Base-by-base conservation (phyloP, 2,113 vertebrate species). In the Rousettus leschenaultii region DNA sequence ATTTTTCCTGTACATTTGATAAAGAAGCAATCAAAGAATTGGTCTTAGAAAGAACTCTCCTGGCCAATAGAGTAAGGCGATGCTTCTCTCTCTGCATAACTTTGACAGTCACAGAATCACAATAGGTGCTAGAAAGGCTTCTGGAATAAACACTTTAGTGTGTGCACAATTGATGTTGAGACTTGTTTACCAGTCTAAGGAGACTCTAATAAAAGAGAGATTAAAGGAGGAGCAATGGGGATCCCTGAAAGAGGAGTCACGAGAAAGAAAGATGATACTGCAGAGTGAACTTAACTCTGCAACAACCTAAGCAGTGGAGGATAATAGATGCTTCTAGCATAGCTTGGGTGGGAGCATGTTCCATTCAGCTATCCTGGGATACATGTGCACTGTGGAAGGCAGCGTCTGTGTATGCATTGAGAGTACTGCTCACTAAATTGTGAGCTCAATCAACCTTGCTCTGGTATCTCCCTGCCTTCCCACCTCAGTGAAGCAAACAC, bases 301-400 rank as follows among this genome's bases (percentile, higher is more conserved):
- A 66, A 63, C 53, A 92, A 6, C 26, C 16, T 40, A 51, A 53
- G 12, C 6, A 24, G 57, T 40, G 4, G 57, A 19, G 9, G 48
- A 26, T n/a, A 21, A 43, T 1, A 28, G 30, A 82, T 35, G 35
- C 38, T 84, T 38, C 38, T 7, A 51, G 30, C 10, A 24, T 19
- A 22, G n/a, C 13, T 16, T 70, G 21, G 9, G 11, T 3, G 26
- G 61, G 45, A 21, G 13, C 33, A 24, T 70, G 5, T 3, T 14
- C 40, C 28, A 11, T 21, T 35, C 33, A 35, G 12, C 43, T 57
- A 70, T 14, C 15, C 70, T 43, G 12, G 61, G 15, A n/a, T 0
- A 0, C 0, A 0, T 6, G 40, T 7, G 0, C 48, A 22, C 22
- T 3, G 2, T 7, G 13, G 40, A 28, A 68, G 28, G 4, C 21